These are phyloP conservation scores for Montipora efflorescens DNA, from an alignment of 64 coral and sea anemone species.

Conservation along the genomic window DNA sequence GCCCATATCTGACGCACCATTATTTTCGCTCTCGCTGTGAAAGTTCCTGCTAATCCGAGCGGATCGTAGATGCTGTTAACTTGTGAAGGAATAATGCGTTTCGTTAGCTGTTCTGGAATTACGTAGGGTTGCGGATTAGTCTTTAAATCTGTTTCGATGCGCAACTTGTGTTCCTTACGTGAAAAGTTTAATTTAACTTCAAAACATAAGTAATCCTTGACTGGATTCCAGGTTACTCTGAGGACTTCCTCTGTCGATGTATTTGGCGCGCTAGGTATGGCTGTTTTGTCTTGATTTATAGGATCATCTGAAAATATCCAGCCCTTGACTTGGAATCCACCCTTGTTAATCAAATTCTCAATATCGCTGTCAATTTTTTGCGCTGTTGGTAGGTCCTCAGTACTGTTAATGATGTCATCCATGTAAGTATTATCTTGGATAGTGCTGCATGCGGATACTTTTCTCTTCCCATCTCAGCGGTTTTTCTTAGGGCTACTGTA, in stretches of 20 bases:
- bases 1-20: slow-evolving; percentile 62
- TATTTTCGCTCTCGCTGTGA: slow-evolving; percentile 59
- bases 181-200: slow-evolving; percentile 52
- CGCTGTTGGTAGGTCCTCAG: not conserved
- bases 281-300: slow-evolving; percentile 2
- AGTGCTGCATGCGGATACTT: slow-evolving; percentile 22
- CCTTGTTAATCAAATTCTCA: not conserved
- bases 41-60: slow-evolving; percentile 24
- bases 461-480: slow-evolving; percentile 39
- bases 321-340: slow-evolving; percentile 35
- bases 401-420: slow-evolving; percentile 50
- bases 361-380: not conserved
- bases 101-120: slow-evolving; percentile 10
- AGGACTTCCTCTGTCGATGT: slow-evolving; percentile 62
- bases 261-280: not conserved
- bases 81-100: slow-evolving; percentile 44
- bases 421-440: slow-evolving; percentile 49
- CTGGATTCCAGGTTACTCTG: slow-evolving; percentile 54
- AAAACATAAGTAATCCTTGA: slow-evolving; percentile 46
- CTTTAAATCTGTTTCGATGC: not conserved
- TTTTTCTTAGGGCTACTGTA: slow-evolving; percentile 44
- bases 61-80: slow-evolving; percentile 61
- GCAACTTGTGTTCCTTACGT: not conserved
- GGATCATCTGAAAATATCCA: slow-evolving; percentile 7
- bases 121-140: not conserved